Evolutionary conservation across 2,113 vertebrate species (phyloP).

Genomic region (Pogona vitticeps): DNA sequence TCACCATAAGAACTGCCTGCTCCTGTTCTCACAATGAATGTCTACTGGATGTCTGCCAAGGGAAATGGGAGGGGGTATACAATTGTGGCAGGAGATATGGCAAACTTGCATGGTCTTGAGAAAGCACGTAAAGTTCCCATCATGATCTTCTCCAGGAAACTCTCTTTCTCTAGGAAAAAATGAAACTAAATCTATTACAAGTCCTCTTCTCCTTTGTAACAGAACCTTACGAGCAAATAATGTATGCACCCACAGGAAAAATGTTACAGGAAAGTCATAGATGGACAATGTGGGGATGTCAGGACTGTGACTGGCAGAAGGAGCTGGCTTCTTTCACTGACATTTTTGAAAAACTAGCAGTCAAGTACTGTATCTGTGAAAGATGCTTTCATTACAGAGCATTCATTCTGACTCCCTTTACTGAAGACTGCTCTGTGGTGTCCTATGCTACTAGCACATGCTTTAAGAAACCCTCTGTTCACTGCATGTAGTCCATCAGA

Average conservation of each 20-base stretch:
- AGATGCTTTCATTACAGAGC: background rate
- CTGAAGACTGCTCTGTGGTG: background rate
- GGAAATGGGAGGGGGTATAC: no score
- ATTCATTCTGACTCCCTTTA: background rate
- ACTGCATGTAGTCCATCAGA: slow-evolving; percentile 1
- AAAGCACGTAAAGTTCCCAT: no score
- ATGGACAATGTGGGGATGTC: background rate
- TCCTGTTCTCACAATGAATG: no score
- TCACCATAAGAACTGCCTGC: no score
- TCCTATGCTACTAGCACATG: background rate
- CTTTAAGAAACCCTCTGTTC: slow-evolving; percentile 5
- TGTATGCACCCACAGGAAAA: no score
- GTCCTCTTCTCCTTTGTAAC: background rate
- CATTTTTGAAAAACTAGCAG: background rate
- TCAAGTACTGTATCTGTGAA: background rate
- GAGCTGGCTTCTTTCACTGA: background rate
- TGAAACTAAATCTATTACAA: background rate
- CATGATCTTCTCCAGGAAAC: no score
- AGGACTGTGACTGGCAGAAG: background rate
- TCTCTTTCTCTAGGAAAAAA: no score
- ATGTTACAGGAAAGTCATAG: background rate
- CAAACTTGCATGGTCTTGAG: no score
- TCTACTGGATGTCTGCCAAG: no score
- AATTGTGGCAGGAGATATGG: no score
- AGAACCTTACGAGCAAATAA: background rate